Percentiles rank a stretch among this genome's conserved stretches.
phyloP scores from a whole-genome alignment of 2,113 vertebrate genomes.

The Gallinago jamesoni region DNA sequence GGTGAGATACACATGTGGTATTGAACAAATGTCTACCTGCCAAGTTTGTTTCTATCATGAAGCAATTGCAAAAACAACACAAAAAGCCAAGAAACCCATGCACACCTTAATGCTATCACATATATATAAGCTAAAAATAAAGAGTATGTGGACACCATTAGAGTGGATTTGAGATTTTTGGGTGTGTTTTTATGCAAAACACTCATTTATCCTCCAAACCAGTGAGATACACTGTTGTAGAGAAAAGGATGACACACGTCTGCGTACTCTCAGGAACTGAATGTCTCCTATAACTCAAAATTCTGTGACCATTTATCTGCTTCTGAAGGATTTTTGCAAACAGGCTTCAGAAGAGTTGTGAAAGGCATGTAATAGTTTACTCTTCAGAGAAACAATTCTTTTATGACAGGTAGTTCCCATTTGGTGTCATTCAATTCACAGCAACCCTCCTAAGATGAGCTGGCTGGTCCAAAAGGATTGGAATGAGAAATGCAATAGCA shows the following conservation, averaged over 20 bases:
- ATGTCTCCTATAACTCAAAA: neutral
- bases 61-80: neutral
- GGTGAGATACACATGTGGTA: accelerated
- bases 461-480: neutral
- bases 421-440: neutral
- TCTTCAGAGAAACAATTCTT: neutral
- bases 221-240: neutral
- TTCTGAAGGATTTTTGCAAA: neutral
- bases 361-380: neutral
- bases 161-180: neutral
- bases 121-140: neutral
- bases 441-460: neutral
- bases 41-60: neutral
- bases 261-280: neutral
- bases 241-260: neutral
- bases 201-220: neutral
- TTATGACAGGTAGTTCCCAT: neutral
- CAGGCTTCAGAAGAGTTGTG: neutral
- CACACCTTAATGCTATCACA: neutral
- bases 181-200: neutral
- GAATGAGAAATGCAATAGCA: neutral
- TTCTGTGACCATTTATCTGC: neutral
- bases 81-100: neutral
- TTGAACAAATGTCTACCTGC: neutral
- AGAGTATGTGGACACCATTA: neutral